Evolutionary conservation across 2,888 invertebrate species (phyloP), one percentile per base, ranked within the genome.

Genomic region (Drosophila tanythrix): DNA sequence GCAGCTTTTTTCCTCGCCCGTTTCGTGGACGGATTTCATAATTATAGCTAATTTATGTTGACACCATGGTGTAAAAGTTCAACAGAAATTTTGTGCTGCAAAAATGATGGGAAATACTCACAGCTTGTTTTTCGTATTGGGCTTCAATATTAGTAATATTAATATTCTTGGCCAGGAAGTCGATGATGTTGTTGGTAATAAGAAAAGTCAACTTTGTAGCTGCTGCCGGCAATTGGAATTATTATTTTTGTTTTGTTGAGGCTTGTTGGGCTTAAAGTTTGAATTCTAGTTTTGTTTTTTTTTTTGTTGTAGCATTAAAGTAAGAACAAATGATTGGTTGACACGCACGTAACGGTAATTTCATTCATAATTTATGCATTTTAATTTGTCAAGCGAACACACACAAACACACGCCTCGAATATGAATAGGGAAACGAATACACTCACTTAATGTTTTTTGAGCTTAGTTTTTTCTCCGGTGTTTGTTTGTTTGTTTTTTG

Each of bases 361-460:
- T 89, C 80, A 80, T 89, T 90, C 91, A 90, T 90, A 91, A 90
- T 90, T 90, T 90, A 89, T 89, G 89, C 89, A 89, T 87, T 91
- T 84, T 81, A 87, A 90, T 90, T 90, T 89, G 89, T 90, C 83
- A 87, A 90, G 74, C 70, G 76, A 69, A 33, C 57, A 67, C 62
- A 50, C 51, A 59, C 68, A 61, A 57, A 68, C 35, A 38, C 35
- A 66, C 36, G 57, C n/a, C 25, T 21, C 51, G 48, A 56, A 68
- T 68, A 66, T 68, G 67, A 57, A 70, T 81, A 63, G 74, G 55
- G 71, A 72, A 76, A 38, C 29, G 56, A 77, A 75, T 75, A 43
- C 25, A 40, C 59, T 58, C 70, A 21, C 27, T 25, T 35, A 62
- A 40, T 66, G 43, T 40, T 63, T 38, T 53, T 50, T 43, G 31